phyloP scores from a whole-genome alignment of 1,140 invertebrate species.

The Muscidifurax raptorellus region DNA sequence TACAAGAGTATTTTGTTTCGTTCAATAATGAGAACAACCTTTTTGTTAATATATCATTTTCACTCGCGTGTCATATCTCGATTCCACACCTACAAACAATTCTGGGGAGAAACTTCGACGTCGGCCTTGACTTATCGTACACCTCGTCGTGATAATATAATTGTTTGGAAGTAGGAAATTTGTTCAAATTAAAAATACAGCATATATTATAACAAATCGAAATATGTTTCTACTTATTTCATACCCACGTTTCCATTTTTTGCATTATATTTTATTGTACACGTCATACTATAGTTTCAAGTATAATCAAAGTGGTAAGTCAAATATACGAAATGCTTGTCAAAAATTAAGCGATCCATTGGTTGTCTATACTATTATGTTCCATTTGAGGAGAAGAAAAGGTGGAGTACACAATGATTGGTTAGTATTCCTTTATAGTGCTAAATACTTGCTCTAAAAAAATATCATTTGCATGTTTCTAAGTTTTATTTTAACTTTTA shows the following conservation, averaged over 20 bases:
- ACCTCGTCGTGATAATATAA: constrained; percentile 33
- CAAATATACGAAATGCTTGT: not conserved
- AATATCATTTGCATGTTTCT: constrained; percentile 19
- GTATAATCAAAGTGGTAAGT: not conserved
- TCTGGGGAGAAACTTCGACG: too few species aligned
- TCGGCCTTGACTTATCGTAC: not conserved
- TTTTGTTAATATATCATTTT: constrained; percentile 9
- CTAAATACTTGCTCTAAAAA: constrained; percentile 22
- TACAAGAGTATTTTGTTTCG: constrained; percentile 4
- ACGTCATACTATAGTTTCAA: not conserved
- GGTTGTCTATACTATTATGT: not conserved
- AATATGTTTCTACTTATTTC: not conserved
- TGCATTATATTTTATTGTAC: constrained; percentile 2
- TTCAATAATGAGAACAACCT: constrained; percentile 13
- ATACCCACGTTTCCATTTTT: not conserved
- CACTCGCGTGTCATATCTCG: not conserved
- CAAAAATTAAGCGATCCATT: not conserved
- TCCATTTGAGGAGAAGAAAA: not conserved
- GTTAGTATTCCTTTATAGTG: not conserved
- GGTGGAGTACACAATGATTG: not conserved
- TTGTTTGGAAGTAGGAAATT: constrained; percentile 52
- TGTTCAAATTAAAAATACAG: constrained; percentile 57
- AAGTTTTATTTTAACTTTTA: not conserved
- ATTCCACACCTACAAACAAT: not conserved
- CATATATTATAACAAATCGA: constrained; percentile 54